phyloP scores from a whole-genome alignment of 2,113 vertebrate genomes.

The Micronycteris hirsuta region DNA sequence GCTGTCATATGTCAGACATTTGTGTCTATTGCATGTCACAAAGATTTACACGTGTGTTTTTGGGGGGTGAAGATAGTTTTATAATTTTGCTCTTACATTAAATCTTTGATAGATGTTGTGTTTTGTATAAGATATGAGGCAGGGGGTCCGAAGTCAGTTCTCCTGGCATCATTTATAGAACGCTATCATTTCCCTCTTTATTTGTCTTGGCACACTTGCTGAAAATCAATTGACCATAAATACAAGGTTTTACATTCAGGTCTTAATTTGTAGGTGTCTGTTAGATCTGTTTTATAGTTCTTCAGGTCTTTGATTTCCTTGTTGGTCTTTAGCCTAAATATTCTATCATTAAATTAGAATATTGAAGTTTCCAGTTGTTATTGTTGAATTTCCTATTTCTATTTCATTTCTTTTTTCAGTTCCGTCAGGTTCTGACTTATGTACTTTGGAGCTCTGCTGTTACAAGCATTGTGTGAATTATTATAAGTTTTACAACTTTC shows the following conservation, averaged over 20 bases:
- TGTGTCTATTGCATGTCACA: not conserved
- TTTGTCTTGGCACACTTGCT: not conserved
- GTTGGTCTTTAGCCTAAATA: not conserved
- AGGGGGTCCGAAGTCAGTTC: not conserved
- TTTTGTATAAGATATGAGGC: not conserved
- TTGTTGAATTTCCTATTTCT: not conserved
- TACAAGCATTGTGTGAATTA: not conserved
- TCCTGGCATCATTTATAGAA: not conserved
- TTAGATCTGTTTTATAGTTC: not conserved
- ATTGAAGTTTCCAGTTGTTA: not conserved
- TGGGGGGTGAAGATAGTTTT: not conserved
- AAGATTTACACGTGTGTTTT: no score
- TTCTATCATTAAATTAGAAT: not conserved
- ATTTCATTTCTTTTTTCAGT: not conserved
- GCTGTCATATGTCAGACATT: not conserved
- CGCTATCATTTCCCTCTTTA: not conserved
- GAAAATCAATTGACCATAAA: not conserved
- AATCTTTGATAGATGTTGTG: not conserved
- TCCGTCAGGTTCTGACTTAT: not conserved
- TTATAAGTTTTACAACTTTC: not conserved
- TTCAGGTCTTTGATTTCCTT: not conserved
- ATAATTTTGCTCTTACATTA: not conserved
- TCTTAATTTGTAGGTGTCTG: not conserved
- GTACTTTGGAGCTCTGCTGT: not conserved
- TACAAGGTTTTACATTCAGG: not conserved